Conservation (phyloP, 1,140 invertebrate species). For the Heliconius eleuchia region DNA sequence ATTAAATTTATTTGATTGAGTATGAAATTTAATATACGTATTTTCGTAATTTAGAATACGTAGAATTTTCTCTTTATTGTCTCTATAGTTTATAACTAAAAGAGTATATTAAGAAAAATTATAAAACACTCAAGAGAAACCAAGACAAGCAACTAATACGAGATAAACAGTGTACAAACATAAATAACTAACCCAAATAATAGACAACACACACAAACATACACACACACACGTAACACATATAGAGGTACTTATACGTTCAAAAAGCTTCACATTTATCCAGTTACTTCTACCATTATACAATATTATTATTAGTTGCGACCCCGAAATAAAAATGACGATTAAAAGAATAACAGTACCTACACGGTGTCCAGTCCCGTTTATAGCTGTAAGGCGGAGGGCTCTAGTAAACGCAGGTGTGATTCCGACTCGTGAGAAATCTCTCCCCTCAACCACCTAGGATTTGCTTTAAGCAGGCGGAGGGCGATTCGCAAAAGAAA, state of each 20-base stretch:
- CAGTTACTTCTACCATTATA: not conserved
- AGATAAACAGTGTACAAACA: not conserved
- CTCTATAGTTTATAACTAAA: too few relatives aligned
- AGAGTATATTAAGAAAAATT: too few relatives aligned
- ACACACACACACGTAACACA: not conserved
- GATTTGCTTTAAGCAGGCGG: conserved; percentile 51
- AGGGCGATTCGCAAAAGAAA: conserved; percentile 46
- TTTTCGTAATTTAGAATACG: too few relatives aligned
- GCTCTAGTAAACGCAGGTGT: conserved; percentile 47
- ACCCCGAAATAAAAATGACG: not conserved
- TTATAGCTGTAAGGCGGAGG: conserved; percentile 44
- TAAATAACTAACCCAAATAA: not conserved
- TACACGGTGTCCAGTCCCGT: conserved; percentile 32
- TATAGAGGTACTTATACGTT: not conserved
- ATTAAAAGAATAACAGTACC: conserved; percentile 30
- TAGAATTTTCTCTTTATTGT: too few relatives aligned
- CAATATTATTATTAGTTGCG: not conserved
- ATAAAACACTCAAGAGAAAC: not conserved
- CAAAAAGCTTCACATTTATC: not conserved
- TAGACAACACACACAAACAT: not conserved
- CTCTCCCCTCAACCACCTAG: conserved; percentile 47
- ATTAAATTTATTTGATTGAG: too few relatives aligned
- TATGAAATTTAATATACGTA: too few relatives aligned
- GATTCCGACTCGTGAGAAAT: conserved; percentile 52
- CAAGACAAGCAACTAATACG: not conserved